Conservation (phyloP, 1,140 invertebrate genomes). For the Drosophila sproati region DNA sequence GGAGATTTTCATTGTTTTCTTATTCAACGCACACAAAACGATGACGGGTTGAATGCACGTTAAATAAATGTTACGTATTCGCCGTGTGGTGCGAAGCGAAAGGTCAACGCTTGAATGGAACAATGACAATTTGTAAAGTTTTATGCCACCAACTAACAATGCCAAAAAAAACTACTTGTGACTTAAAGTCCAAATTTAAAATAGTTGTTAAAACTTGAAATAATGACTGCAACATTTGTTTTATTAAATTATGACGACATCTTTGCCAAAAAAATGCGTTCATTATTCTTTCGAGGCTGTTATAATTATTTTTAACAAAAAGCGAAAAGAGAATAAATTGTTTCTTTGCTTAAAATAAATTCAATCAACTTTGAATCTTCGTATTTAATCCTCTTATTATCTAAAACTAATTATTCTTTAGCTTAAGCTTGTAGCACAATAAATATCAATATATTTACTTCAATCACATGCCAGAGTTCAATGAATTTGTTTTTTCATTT, state of each 20-base stretch:
- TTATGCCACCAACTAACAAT: constrained; percentile 1
- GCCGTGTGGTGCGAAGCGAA: constrained; percentile 30
- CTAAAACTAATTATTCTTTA: too few species aligned
- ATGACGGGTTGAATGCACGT: constrained; percentile 37
- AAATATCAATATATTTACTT: not conserved
- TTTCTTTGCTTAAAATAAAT: too few species aligned
- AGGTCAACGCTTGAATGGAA: constrained; percentile 26
- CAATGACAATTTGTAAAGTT: constrained; percentile 3
- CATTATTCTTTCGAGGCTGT: too few species aligned
- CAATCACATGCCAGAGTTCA: not conserved
- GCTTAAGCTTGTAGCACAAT: too few species aligned
- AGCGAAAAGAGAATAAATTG: too few species aligned
- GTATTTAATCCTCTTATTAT: too few species aligned
- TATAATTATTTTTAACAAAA: too few species aligned
- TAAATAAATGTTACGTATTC: constrained; percentile 47
- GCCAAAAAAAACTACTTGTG: not conserved
- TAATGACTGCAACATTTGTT: too few species aligned
- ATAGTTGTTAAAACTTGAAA: too few species aligned
- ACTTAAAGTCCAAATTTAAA: too few species aligned
- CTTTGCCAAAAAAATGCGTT: too few species aligned
- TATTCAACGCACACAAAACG: not conserved
- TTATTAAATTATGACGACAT: not conserved
- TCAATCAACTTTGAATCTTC: too few species aligned
- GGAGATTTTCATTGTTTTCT: constrained; percentile 49
- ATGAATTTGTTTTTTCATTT: not conserved